A percentile compares a stretch with the other conserved stretches of the same genome.
Conservation (phyloP, 1,140 invertebrate genomes). For the Parapsyche elsis region DNA sequence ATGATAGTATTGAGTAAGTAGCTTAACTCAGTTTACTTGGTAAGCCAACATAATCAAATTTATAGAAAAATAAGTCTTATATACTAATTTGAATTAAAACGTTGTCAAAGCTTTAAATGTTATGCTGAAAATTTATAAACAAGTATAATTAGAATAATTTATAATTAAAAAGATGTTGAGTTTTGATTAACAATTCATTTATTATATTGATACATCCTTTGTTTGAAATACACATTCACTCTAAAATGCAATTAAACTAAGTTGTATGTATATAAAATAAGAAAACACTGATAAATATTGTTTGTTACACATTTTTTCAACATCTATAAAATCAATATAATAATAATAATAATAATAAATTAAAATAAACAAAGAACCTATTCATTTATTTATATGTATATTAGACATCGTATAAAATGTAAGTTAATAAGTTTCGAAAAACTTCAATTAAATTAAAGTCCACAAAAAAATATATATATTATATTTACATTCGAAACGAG, state of each 20-base stretch:
- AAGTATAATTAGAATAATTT: not conserved
- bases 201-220: slow-evolving; percentile 53
- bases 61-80: no score
- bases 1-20: no score
- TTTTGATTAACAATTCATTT: slow-evolving; percentile 56
- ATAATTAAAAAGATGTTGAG: not conserved
- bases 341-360: not conserved
- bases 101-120: no score
- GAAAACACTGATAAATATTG: slow-evolving; percentile 16
- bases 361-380: not conserved
- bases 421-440: not conserved
- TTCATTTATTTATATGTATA: not conserved
- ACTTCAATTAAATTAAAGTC: not conserved
- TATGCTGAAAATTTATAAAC: not conserved
- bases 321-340: slow-evolving; percentile 5
- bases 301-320: slow-evolving; percentile 15
- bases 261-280: slow-evolving; percentile 29
- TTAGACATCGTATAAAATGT: not conserved
- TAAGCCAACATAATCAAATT: no score
- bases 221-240: slow-evolving; percentile 47
- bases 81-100: no score
- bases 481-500: not conserved
- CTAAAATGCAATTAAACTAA: slow-evolving; percentile 37
- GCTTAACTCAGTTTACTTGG: no score
- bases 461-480: not conserved